Conservation (phyloP, 1,140 invertebrate species). For the Rhagoletis zephyria region DNA sequence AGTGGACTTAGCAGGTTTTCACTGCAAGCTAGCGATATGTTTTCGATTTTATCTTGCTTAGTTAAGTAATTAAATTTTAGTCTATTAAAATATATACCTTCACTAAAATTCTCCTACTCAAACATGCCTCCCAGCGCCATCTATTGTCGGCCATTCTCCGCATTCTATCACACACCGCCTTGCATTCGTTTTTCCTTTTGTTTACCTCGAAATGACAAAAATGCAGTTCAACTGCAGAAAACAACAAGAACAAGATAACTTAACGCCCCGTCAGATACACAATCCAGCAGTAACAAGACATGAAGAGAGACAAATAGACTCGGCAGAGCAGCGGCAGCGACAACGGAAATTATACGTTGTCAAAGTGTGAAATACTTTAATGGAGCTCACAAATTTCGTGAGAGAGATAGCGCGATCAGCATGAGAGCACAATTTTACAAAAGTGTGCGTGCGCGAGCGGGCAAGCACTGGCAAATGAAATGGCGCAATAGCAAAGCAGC, state of each 20-base stretch:
- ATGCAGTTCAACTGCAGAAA: slow-evolving; percentile 32
- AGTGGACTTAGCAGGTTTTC: too few relatives aligned
- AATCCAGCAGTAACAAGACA: not conserved
- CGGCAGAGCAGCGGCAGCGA: not conserved
- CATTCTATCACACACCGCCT: not conserved
- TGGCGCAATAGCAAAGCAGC: not conserved
- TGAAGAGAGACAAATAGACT: slow-evolving; percentile 1
- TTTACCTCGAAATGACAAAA: slow-evolving; percentile 26
- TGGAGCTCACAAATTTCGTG: slow-evolving; percentile 39
- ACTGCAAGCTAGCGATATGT: too few relatives aligned
- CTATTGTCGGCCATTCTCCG: not conserved
- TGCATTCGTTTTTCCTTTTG: not conserved
- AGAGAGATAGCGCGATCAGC: not conserved
- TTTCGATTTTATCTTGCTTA: too few relatives aligned
- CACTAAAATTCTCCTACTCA: not conserved
- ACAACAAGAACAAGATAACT: slow-evolving; percentile 41
- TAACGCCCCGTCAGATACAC: slow-evolving; percentile 16
- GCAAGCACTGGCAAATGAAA: not conserved
- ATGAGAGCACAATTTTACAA: not conserved
- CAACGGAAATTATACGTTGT: slow-evolving; percentile 10
- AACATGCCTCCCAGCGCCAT: slow-evolving; percentile 28
- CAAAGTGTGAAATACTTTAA: slow-evolving; percentile 48
- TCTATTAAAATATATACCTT: not conserved
- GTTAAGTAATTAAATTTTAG: too few relatives aligned
- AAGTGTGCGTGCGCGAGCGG: not conserved